Evolutionary conservation across 2,888 invertebrate species (phyloP), one percentile per base, ranked within the genome.

Genomic region (Pollenia labialis): DNA sequence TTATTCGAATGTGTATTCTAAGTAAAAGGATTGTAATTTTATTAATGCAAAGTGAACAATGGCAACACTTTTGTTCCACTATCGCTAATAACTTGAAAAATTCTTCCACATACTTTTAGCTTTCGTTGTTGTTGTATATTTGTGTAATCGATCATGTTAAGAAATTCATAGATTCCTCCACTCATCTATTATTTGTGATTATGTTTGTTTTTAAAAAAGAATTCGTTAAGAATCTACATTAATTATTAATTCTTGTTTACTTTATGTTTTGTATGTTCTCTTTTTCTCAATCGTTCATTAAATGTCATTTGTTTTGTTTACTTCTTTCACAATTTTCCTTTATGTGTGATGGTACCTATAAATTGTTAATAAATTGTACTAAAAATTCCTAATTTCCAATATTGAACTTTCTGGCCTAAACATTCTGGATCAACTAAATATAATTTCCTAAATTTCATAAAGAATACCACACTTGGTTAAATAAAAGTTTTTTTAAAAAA

Each of bases 81-180:
- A 62, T 62, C 62, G 42, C 42, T 18, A 42, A 9, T 32, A 77
- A 58, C 42, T 52, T 48, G 40, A 66, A 23, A 62, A 80, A 80
- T 71, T 80, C 71, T 71, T 80, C 52, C 80, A 80, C 80, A 81
- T 58, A 50, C 10, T 60, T 66, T 56, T 48, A 62, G n/a, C 42
- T 62, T 71, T n/a, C 40, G 11, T 4, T 50, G 50, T 69, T 42
- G 40, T 42, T 16, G 23, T 56, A 10, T 18, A 12, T 81, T 32
- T 66, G 16, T 81, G 72, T 66, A 72, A 81, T 81, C 81, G 81
- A 81, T 81, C 81, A 81, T 81, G 56, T 74, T 81, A 66, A 66
- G 64, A 81, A 81, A 66, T 77, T 77, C n/a, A 40, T 68, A 58
- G 54, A 58, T 79, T 66, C 74, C 3, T 52, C 64, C 23, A 69